Base-by-base conservation (phyloP, 2,113 vertebrate genomes). In the Bolborhynchus lineola region DNA sequence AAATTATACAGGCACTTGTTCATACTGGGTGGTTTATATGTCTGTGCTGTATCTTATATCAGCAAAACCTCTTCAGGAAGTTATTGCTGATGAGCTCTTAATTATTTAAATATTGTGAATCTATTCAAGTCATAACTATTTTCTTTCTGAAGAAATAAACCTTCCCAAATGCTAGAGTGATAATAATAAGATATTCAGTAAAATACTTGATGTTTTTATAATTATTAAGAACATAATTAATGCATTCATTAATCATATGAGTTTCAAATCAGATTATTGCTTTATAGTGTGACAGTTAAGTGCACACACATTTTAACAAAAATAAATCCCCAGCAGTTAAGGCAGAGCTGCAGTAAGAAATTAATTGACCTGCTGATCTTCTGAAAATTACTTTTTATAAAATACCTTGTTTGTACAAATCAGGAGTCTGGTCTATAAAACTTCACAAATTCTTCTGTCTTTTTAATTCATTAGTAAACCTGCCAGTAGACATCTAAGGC, bases 1-100 rank as follows among this genome's bases (percentile, higher is more conserved):
- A 84, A 90, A 67, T 1, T 0, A 28, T 12, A 29, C 39, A 71
- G 25, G 2, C 3, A 37, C 2, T 77, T 57, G 1, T 42, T 88
- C 39, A 31, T 21, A 69, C 2, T n/a, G 33, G 7, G 6, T 52
- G 33, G 20, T 74, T 88, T 50, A 81, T 53, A n/a, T 1, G 6
- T 52, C 68, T 64, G 7, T 82, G 20, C 10, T 64, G 42, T 82
- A 78, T 49, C 26, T 33, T 57, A 15, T 1, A 31, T 39, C 12
- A 35, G 21, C 11, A 41, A 82, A 91, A 82, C 4, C 6, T 62
- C 41, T 79, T 15, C n/a, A 71, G 70, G 44, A 63, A 28, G 6
- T 71, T 88, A 35, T 41, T 62, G 39, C 29, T 59, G 24, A 60
- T 39, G 24, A 89, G 11, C 10, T 93, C 24, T 69, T 83, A 37